Conservation (phyloP, 1,140 invertebrate genomes). For the Pollicipes pollicipes region DNA sequence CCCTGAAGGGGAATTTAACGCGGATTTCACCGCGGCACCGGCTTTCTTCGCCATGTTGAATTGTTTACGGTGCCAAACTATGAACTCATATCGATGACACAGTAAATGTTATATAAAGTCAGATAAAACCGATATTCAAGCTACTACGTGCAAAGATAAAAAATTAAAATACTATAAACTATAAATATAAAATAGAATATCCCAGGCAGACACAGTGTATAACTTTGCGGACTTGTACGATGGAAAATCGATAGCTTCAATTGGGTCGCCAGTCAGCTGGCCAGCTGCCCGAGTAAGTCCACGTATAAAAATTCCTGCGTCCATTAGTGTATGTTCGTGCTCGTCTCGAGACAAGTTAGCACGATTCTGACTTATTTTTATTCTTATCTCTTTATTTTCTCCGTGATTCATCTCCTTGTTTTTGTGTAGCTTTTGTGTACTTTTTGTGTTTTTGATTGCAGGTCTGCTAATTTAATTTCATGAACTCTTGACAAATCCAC, state of each 20-base stretch:
- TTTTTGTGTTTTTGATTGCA: no score
- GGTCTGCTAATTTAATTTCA: no score
- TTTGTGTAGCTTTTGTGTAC: no score
- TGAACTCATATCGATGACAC: neutral
- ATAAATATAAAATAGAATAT: neutral
- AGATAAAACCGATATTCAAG: neutral
- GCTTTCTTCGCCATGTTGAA: conserved; percentile 4
- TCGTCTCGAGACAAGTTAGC: no score
- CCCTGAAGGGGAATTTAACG: conserved; percentile 23
- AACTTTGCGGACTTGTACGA: no score
- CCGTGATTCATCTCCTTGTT: no score
- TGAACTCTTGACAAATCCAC: no score
- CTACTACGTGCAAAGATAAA: neutral
- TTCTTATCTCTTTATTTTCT: no score
- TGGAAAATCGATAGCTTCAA: neutral
- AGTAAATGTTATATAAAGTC: neutral
- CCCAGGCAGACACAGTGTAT: neutral
- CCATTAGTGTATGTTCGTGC: no score
- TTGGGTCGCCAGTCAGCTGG: neutral
- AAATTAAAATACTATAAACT: neutral
- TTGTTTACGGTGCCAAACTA: neutral
- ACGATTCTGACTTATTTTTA: no score
- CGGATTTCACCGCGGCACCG: neutral
- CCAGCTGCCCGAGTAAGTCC: neutral
- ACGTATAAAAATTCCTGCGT: no score